phyloP scores from a whole-genome alignment of 2,113 vertebrate genomes.

The Microtus ochrogaster region DNA sequence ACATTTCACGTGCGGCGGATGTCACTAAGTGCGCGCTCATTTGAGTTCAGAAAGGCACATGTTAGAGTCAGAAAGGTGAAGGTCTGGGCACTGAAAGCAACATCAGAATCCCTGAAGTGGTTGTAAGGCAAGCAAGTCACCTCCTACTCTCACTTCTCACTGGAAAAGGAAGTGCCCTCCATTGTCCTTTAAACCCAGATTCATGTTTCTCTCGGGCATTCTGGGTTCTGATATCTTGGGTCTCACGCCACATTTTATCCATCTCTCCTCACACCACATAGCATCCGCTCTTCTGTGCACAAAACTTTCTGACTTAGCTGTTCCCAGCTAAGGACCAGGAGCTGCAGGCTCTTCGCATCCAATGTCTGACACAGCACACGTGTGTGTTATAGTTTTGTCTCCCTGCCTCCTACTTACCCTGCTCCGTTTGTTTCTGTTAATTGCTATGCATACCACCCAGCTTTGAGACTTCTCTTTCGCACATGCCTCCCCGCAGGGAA shows the following conservation, averaged over 20 bases:
- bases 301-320: too few relatives aligned
- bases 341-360: not conserved
- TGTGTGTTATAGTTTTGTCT: fast-evolving
- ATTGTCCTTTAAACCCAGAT: not conserved
- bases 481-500: not conserved
- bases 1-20: not conserved
- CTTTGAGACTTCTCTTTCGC: not conserved
- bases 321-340: not conserved
- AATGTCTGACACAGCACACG: not conserved
- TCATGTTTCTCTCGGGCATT: not conserved
- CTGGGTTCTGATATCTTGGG: not conserved
- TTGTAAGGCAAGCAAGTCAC: not conserved
- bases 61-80: not conserved
- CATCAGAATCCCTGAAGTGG: not conserved
- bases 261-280: fast-evolving
- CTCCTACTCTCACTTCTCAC: not conserved
- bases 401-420: too few relatives aligned
- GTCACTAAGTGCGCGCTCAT: not conserved
- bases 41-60: not conserved
- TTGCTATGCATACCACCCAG: not conserved
- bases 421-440: not conserved
- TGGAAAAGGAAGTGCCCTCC: too few relatives aligned
- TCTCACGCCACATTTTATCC: not conserved
- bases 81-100: not conserved
- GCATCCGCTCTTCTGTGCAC: fast-evolving